These are phyloP conservation scores for Scomber colias DNA, from an alignment of 2,113 vertebrate species.

Conservation along the genomic window DNA sequence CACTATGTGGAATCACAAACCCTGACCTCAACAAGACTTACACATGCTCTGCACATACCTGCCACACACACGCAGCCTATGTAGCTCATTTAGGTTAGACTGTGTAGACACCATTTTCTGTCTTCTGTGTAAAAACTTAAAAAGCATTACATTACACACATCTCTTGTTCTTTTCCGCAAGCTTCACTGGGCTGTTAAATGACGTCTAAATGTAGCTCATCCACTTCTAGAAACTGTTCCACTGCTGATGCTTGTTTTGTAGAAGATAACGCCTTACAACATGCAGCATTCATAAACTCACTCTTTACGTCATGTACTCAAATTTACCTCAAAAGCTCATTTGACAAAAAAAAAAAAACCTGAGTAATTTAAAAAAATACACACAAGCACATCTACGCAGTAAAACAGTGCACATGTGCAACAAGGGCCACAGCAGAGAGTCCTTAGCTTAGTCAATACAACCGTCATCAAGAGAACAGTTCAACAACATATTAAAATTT, in stretches of 20 bases:
- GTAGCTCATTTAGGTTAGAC: neutral
- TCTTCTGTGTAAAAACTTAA: conserved; percentile 10
- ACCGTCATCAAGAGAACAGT: conserved; percentile 1
- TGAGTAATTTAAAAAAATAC: neutral
- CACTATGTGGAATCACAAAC: conserved; percentile 30
- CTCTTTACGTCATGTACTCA: neutral
- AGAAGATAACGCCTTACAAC: conserved; percentile 14
- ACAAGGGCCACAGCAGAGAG: conserved; percentile 38
- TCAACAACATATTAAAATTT: conserved; percentile 15
- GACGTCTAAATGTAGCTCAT: conserved; percentile 36
- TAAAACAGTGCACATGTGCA: conserved; percentile 37
- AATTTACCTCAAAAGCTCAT: neutral
- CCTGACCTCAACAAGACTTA: conserved; percentile 24
- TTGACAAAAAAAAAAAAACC: too few relatives aligned
- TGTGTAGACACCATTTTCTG: neutral
- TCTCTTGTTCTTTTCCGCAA: conserved; percentile 3
- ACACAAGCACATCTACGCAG: conserved; percentile 10
- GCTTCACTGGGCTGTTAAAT: conserved; percentile 41
- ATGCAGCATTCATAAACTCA: conserved; percentile 16
- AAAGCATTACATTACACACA: neutral
- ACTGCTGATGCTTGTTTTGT: conserved; percentile 24
- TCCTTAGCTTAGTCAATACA: conserved; percentile 8
- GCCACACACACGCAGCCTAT: neutral
- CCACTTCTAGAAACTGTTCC: conserved; percentile 21
- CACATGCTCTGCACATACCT: neutral